Conservation (phyloP, 2,888 invertebrate genomes). For the Junonia oenone region DNA sequence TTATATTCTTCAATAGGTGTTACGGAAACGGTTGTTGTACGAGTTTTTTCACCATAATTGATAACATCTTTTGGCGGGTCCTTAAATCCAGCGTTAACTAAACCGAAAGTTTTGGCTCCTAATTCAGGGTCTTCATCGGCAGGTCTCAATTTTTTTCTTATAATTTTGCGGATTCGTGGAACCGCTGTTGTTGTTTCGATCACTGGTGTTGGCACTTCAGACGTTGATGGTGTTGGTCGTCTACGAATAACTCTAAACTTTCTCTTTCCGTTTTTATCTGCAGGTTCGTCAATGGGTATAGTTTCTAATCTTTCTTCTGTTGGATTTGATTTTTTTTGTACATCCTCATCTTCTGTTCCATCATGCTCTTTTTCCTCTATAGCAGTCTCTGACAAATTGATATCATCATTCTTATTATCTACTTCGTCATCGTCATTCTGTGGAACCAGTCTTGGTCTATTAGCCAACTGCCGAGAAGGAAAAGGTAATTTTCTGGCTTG, state of each 20-base stretch:
- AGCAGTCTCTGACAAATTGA: slow-evolving; percentile 70
- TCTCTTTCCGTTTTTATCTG: slow-evolving; percentile 54
- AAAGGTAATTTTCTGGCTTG: slow-evolving; percentile 57
- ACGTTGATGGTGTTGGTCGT: slow-evolving; percentile 46
- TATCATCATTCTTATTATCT: slow-evolving; percentile 60
- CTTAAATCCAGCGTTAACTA: slow-evolving; percentile 41
- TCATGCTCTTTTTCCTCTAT: slow-evolving; percentile 70
- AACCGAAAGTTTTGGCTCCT: slow-evolving; percentile 44
- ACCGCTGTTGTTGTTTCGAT: slow-evolving; percentile 34
- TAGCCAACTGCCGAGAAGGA: slow-evolving; percentile 46
- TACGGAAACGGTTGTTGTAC: slow-evolving; percentile 32
- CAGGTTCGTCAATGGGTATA: slow-evolving; percentile 44
- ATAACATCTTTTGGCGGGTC: slow-evolving; percentile 40
- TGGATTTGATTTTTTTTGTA: slow-evolving; percentile 45
- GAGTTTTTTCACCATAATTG: slow-evolving; percentile 66
- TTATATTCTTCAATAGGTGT: slow-evolving; percentile 33
- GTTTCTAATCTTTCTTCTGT: slow-evolving; percentile 39
- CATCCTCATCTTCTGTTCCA: slow-evolving; percentile 37
- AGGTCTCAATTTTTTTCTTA: slow-evolving; percentile 59
- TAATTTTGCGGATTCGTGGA: slow-evolving; percentile 58
- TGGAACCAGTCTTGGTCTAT: slow-evolving; percentile 39
- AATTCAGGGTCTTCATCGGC: slow-evolving; percentile 47
- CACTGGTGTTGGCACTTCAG: slow-evolving; percentile 30
- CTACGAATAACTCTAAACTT: slow-evolving; percentile 60
- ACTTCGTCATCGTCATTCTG: slow-evolving; percentile 48